Evolutionary conservation across 2,113 vertebrate genomes (phyloP), one percentile per base, ranked within the genome.

Genomic region (Callithrix jacchus): DNA sequence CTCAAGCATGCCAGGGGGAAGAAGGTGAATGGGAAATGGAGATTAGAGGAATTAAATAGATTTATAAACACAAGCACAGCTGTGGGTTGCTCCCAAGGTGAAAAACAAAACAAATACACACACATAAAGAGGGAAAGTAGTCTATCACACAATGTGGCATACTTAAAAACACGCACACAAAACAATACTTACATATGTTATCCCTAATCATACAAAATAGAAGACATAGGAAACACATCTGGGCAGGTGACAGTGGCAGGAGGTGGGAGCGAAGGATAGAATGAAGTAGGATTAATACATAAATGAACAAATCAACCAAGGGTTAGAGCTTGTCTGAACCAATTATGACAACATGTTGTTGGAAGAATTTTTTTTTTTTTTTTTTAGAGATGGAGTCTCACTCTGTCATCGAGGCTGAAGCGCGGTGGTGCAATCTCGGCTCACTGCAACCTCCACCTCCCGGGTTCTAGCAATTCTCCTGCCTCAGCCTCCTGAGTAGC

Each of bases 1-100:
- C 13, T 37, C 45, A 35, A 12, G 30, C 18, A 1, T 1, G 6
- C 13, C 5, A 5, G 1, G 0, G 8, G 32, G 13, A 18, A 20
- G 47, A 3, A 40, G 5, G 42, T 8, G 21, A 9, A 0, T 16
- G 74, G 58, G 35, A 47, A 70, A 9, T 3, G 23, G 54, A 52
- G 56, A 6, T 6, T 1, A 71, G 35, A 68, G 47, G 30, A 68
- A 32, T 32, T 23, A 40, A 37, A 18, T 0, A 30, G 18, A 47
- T 35, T 64, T 20, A 32, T 30, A 52, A 30, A 40, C 16, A 14
- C 35, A 25, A 37, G 6, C 21, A 25, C 25, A n/a, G 13, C 37
- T 52, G 77, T 47, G 20, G 47, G 20, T 89, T 27, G 84, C 47
- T 25, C 37, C 25, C 10, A 3, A 12, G 8, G 42, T 12, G 56